Conservation (phyloP, 2,888 invertebrate species). For the Volucella zonaria region DNA sequence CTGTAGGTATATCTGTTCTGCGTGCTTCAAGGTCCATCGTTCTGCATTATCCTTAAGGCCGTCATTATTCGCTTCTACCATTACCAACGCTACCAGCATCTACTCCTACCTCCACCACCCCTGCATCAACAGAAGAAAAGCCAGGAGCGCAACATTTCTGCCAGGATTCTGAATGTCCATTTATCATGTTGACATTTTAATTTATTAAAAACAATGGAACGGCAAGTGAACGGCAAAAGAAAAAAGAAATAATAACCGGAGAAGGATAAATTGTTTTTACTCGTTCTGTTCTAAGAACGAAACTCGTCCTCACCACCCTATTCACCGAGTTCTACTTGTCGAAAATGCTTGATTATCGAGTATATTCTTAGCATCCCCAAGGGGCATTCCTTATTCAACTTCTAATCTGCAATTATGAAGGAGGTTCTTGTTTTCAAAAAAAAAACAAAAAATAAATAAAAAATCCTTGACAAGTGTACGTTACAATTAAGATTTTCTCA, state of each 20-base stretch:
- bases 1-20: conserved; percentile 16
- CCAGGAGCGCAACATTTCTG: neutral
- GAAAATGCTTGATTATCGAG: neutral
- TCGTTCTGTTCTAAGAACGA: conserved; percentile 7
- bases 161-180: conserved; percentile 77
- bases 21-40: conserved; percentile 65
- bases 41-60: conserved; percentile 63
- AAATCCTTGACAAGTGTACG: conserved; percentile 23
- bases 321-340: too few relatives aligned
- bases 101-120: neutral
- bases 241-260: conserved; percentile 56
- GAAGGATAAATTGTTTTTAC: conserved; percentile 64
- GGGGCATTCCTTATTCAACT: conserved; percentile 23
- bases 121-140: conserved; percentile 1
- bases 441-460: neutral
- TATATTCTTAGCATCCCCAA: conserved; percentile 26
- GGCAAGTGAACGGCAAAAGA: conserved; percentile 53
- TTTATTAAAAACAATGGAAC: conserved; percentile 80
- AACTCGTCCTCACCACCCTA: too few relatives aligned
- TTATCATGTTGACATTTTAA: conserved; percentile 82
- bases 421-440: conserved; percentile 10
- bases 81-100: conserved; percentile 11
- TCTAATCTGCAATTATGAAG: conserved; percentile 41
- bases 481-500: conserved; percentile 62
- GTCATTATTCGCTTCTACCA: conserved; percentile 44